Evolutionary conservation across 2,113 vertebrate species (phyloP).

Genomic region (Anoplopoma fimbria): DNA sequence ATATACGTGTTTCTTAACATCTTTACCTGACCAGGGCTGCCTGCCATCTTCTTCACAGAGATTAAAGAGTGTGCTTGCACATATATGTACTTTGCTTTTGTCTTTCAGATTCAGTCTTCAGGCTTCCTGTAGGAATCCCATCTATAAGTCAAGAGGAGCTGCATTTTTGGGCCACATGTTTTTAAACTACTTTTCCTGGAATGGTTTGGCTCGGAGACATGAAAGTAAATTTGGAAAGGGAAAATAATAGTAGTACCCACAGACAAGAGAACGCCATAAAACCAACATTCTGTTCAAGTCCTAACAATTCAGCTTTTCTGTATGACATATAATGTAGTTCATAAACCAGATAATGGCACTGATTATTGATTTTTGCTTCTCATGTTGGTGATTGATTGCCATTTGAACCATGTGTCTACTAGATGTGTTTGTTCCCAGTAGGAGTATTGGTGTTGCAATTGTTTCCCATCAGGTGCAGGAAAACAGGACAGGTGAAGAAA

Average conservation of each 20-base stretch:
- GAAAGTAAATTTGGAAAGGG: slow-evolving; percentile 7
- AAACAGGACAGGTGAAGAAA: slow-evolving; percentile 34
- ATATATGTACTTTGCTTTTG: background rate
- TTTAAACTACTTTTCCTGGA: too few relatives aligned
- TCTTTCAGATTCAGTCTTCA: background rate
- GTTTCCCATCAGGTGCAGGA: slow-evolving; percentile 50
- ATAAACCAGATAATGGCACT: background rate
- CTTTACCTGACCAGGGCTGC: background rate
- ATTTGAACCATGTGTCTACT: slow-evolving; percentile 33
- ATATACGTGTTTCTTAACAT: background rate
- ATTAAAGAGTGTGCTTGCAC: background rate
- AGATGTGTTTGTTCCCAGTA: slow-evolving; percentile 54
- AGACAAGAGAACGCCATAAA: slow-evolving; percentile 4
- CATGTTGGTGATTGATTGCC: slow-evolving; percentile 10
- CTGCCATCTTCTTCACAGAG: background rate
- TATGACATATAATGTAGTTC: background rate
- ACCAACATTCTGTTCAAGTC: background rate
- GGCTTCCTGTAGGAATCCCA: slow-evolving; percentile 15
- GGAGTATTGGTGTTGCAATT: slow-evolving; percentile 28
- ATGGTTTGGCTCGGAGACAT: slow-evolving; percentile 34
- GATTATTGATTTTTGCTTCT: slow-evolving; percentile 17
- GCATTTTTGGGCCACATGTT: slow-evolving; percentile 63
- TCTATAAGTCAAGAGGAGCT: background rate
- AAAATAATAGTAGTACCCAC: slow-evolving; percentile 29
- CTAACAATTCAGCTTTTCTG: background rate